Base-by-base conservation (phyloP, 1,140 invertebrate genomes). In the Spodoptera frugiperda region DNA sequence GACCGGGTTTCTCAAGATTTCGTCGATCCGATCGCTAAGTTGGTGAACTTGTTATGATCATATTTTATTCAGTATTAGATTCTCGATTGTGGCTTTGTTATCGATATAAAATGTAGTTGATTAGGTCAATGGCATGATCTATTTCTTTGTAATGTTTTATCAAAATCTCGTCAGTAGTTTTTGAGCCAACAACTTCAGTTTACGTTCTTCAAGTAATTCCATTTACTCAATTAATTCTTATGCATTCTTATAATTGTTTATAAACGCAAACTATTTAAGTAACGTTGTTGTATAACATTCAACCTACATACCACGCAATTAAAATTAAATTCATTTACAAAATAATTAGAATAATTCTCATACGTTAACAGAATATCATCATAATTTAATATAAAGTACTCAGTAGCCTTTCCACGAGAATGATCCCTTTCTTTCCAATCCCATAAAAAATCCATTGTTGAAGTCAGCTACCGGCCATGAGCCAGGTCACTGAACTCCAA, bases 361-460 rank as follows among this genome's bases (percentile, higher is more conserved):
- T 6, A 9, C 5, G 33, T 6, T 39, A 39, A 39, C 6, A 39
- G 3, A 39, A 39, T 25, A 0, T 25, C n/a, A 59, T 61, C 12
- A 3, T 17, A 17, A 8, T 44, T 5, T 1, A 17, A 4, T 15
- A 17, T 17, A 17, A 61, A 19, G 17, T 39, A 8, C n/a, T 15
- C n/a, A 44, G 57, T 61, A 61, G 57, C 30, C 25, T 39, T 15
- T 59, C 55, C 55, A 33, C 33, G 2, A 19, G 19, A 30, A 14
- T 6, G n/a, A 14, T 33, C 33, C 48, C 65, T 51, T 68, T 51
- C 61, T 15, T 46, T 65, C 48, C 48, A 30, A 15, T 51, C 14
- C 14, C 48, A 39, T 9, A 78, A 77, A 63, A 71, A 73, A 19
- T 25, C 55, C 49, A 72, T 78, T 78, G 76, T 78, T 72, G 19